Evolutionary conservation across 2,888 invertebrate genomes (phyloP).

Genomic region (Nematopogon swammerdamellus): DNA sequence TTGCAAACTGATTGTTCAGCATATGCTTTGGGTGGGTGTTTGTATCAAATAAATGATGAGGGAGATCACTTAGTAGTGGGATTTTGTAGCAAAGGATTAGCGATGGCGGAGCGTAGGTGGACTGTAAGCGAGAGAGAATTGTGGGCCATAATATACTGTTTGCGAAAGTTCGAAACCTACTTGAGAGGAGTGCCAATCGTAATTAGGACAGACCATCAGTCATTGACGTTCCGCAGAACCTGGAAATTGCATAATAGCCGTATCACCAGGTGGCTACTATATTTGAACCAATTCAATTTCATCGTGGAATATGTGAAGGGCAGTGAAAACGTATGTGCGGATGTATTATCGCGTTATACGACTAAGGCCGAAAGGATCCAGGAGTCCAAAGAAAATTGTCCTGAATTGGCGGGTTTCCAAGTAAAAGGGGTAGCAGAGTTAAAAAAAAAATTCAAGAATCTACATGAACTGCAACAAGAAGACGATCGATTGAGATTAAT

Average conservation of each 20-base stretch:
- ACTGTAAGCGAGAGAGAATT: constrained; percentile 16
- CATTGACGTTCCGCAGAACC: constrained; percentile 11
- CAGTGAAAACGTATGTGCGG: too few species aligned
- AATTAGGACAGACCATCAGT: constrained; percentile 14
- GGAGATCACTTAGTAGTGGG: constrained; percentile 10
- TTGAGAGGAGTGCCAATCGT: constrained; percentile 12
- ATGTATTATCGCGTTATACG: too few species aligned
- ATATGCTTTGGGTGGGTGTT: constrained; percentile 8
- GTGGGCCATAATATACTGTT: constrained; percentile 12
- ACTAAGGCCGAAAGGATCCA: too few species aligned
- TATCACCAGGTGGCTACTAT: constrained; percentile 13
- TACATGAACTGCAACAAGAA: too few species aligned
- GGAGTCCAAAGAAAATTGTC: too few species aligned
- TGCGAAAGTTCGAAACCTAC: constrained; percentile 16
- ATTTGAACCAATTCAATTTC: constrained; percentile 14
- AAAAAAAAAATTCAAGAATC: too few species aligned
- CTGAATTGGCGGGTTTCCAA: too few species aligned
- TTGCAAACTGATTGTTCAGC: constrained; percentile 12
- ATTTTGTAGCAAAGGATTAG: constrained; percentile 12
- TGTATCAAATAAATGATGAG: constrained; percentile 11
- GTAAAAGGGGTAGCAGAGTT: too few species aligned
- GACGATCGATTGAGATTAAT: too few species aligned
- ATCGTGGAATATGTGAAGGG: too few species aligned
- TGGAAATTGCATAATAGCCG: constrained; percentile 14
- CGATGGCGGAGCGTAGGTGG: constrained; percentile 11